phyloP scores from a whole-genome alignment of 2,797 vertebrate species.

The Spinibarbus caldwelli region DNA sequence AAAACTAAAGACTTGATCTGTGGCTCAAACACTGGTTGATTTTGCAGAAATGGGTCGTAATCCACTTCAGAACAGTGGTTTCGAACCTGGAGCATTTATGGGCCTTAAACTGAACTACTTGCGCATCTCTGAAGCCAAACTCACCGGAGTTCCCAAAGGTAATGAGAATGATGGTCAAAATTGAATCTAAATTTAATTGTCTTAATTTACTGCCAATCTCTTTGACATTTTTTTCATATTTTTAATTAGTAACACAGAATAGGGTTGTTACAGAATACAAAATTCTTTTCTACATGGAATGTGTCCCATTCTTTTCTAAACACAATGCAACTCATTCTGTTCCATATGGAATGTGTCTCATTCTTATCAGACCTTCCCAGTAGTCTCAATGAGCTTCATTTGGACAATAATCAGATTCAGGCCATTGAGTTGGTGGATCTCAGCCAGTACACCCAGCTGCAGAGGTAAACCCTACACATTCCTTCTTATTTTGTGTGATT shows the following conservation, averaged over 20 bases:
- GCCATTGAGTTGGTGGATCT: conserved; percentile 81
- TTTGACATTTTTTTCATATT: no score
- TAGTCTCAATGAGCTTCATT: conserved; percentile 79
- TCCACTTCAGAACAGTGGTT: conserved; percentile 80
- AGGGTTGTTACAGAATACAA: conserved; percentile 11
- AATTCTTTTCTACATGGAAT: conserved; percentile 3
- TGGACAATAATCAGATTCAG: conserved; percentile 83
- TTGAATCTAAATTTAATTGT: no score
- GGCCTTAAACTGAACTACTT: conserved; percentile 82
- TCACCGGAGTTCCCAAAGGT: conserved; percentile 83
- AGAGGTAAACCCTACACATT: conserved; percentile 70
- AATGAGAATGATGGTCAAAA: conserved; percentile 29
- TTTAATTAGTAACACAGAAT: no score
- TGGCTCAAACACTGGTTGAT: conserved; percentile 15
- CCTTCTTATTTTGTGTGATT: neutral
- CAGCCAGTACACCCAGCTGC: conserved; percentile 75
- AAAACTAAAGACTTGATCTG: neutral
- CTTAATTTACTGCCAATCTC: no score
- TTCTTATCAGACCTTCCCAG: conserved; percentile 76
- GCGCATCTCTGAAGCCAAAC: conserved; percentile 82
- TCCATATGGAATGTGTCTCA: conserved; percentile 8
- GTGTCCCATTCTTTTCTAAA: neutral
- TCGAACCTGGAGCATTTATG: conserved; percentile 81
- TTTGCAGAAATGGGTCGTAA: conserved; percentile 82
- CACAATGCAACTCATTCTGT: conserved; percentile 13